These are phyloP conservation scores for Tetragonula carbonaria DNA, from an alignment of 2,888 invertebrate genomes.

Conservation along the genomic window DNA sequence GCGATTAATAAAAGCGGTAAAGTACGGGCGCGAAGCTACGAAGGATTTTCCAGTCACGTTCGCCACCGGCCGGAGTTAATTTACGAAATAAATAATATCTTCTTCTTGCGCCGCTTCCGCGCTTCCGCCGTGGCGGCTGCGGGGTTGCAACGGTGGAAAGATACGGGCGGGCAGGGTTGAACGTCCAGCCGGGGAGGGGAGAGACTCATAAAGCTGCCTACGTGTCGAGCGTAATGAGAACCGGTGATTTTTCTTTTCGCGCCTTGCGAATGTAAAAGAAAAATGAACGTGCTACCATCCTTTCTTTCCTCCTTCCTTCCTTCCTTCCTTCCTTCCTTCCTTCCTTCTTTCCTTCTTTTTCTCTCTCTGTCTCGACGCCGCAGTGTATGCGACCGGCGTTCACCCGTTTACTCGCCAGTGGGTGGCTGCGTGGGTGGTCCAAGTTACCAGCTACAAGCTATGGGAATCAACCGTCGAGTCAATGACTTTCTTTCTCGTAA, in stretches of 20 bases:
- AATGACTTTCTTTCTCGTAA: not conserved
- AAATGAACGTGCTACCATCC: slow-evolving; percentile 68
- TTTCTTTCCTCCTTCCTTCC: slow-evolving; percentile 29
- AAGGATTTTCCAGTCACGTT: slow-evolving; percentile 83
- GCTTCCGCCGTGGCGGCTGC: slow-evolving; percentile 50
- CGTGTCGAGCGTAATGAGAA: slow-evolving; percentile 79
- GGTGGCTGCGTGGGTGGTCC: slow-evolving; percentile 16
- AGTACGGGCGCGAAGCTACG: slow-evolving; percentile 76
- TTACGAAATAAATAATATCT: slow-evolving; percentile 84
- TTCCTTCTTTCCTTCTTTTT: too few species aligned
- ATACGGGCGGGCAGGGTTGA: slow-evolving; percentile 57
- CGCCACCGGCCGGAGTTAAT: slow-evolving; percentile 81
- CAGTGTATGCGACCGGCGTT: not conserved
- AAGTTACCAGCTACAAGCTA: not conserved
- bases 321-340: slow-evolving; percentile 1
- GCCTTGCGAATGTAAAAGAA: slow-evolving; percentile 75
- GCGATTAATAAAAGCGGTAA: slow-evolving; percentile 83
- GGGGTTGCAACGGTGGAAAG: slow-evolving; percentile 51
- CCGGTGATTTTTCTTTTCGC: slow-evolving; percentile 83
- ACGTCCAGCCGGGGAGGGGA: slow-evolving; percentile 43
- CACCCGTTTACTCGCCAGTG: slow-evolving; percentile 7
- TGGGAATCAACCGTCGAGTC: not conserved
- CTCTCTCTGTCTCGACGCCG: not conserved
- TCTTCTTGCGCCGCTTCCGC: slow-evolving; percentile 74
- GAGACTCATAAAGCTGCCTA: slow-evolving; percentile 68